A percentile compares a stretch with the other conserved stretches of the same genome.
Evolutionary conservation across 2,888 invertebrate genomes (phyloP).

Genomic region (Aricia artaxerxes): DNA sequence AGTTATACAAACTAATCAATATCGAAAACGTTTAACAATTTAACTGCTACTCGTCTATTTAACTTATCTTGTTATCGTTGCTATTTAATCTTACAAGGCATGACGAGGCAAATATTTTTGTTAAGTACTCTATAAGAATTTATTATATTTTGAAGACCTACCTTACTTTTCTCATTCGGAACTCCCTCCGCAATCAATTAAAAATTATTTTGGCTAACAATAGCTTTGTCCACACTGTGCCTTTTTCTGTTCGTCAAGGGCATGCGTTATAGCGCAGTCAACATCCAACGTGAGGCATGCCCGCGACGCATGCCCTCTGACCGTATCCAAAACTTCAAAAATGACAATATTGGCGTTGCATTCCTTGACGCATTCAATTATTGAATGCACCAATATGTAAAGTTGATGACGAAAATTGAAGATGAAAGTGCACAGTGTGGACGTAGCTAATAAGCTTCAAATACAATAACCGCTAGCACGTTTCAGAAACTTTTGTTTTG

Average conservation of each 20-base stretch:
- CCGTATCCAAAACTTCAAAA: too few relatives aligned
- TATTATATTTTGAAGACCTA: background rate
- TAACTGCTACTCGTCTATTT: background rate
- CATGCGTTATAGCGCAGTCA: too few relatives aligned
- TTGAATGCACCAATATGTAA: too few relatives aligned
- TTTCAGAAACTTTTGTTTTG: background rate
- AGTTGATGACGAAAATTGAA: too few relatives aligned
- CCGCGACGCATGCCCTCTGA: too few relatives aligned
- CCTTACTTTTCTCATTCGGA: too few relatives aligned
- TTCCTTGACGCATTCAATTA: too few relatives aligned
- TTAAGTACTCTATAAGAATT: background rate
- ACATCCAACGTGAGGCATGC: too few relatives aligned
- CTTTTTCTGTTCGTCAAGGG: too few relatives aligned
- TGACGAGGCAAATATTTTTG: background rate
- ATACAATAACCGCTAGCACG: background rate
- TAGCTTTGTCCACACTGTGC: too few relatives aligned
- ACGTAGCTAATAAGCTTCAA: background rate
- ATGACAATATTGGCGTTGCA: too few relatives aligned
- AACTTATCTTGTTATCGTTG: background rate
- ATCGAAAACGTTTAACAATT: background rate
- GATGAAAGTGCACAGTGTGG: too few relatives aligned
- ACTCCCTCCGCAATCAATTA: background rate
- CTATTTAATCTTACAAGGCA: conserved; percentile 4
- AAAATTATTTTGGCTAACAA: background rate
- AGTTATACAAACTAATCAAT: background rate